Evolutionary conservation across 2,113 vertebrate genomes (phyloP).

Genomic region (Mobula birostris): DNA sequence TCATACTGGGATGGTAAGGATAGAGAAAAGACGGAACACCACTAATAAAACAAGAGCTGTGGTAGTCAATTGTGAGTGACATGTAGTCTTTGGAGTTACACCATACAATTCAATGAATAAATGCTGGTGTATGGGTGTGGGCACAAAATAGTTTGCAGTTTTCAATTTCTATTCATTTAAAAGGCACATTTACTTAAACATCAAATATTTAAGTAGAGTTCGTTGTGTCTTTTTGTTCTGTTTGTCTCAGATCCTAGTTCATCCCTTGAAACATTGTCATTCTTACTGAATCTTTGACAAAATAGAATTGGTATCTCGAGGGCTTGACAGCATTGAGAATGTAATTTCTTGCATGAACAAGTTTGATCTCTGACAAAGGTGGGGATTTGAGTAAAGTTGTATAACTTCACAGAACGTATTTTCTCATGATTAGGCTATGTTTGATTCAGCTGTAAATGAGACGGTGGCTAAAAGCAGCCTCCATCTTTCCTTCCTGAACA

Average conservation of each 20-base stretch:
- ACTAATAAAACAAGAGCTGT: background rate
- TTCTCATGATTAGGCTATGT: background rate
- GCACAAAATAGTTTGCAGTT: conserved; percentile 20
- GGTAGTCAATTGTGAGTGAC: conserved; percentile 11
- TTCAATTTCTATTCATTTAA: conserved; percentile 30
- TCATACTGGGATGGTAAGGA: background rate
- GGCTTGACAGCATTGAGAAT: conserved; percentile 4
- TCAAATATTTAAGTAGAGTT: background rate
- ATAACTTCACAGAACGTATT: background rate
- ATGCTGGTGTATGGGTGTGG: conserved; percentile 8
- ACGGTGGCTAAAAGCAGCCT: background rate
- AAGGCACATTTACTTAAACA: background rate
- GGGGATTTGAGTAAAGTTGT: background rate
- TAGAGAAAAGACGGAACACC: background rate
- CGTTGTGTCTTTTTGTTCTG: conserved; percentile 2
- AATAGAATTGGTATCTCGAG: background rate
- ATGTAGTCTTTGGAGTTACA: background rate
- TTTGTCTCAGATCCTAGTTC: conserved; percentile 6
- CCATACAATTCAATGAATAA: conserved; percentile 9
- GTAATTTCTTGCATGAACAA: conserved; percentile 30
- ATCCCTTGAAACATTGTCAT: background rate
- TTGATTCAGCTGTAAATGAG: background rate
- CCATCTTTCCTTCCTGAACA: too few species aligned
- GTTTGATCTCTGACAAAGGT: background rate
- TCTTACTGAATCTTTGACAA: conserved; percentile 18